phyloP scores from a whole-genome alignment of 2,113 vertebrate genomes.

The Marmota monax region DNA sequence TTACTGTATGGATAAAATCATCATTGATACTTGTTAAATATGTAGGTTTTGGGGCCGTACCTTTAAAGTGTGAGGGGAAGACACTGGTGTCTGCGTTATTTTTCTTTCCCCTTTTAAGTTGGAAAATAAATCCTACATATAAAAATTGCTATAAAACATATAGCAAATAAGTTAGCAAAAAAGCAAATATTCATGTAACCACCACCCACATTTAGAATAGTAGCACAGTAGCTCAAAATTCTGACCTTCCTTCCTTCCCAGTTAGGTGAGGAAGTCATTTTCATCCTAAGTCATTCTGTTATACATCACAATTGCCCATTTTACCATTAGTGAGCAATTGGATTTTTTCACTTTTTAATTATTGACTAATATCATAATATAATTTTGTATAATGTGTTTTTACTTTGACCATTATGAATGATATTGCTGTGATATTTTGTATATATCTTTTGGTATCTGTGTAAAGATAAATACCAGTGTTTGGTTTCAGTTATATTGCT shows the following conservation, averaged over 20 bases:
- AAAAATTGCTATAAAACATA: neutral
- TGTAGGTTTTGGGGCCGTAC: neutral
- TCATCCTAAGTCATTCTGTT: neutral
- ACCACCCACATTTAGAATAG: neutral
- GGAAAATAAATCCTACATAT: neutral
- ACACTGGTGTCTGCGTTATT: neutral
- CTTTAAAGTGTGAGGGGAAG: neutral
- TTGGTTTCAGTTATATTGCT: neutral
- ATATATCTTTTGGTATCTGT: neutral
- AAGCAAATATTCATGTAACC: neutral
- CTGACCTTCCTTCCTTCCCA: neutral
- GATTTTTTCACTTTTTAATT: neutral
- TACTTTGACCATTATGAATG: neutral
- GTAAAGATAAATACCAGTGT: neutral
- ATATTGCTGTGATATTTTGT: neutral
- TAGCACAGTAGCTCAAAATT: neutral
- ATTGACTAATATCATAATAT: neutral
- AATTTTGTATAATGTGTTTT: neutral
- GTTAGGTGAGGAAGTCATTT: neutral
- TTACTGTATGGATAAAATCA: neutral
- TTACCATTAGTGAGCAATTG: neutral
- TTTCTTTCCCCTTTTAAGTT: neutral
- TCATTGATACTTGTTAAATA: neutral
- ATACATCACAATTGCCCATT: neutral
- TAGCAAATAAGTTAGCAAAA: neutral